phyloP scores from a whole-genome alignment of 37 sponge, comb jelly and placozoan genomes.

The Dysidea cf. avara region DNA sequence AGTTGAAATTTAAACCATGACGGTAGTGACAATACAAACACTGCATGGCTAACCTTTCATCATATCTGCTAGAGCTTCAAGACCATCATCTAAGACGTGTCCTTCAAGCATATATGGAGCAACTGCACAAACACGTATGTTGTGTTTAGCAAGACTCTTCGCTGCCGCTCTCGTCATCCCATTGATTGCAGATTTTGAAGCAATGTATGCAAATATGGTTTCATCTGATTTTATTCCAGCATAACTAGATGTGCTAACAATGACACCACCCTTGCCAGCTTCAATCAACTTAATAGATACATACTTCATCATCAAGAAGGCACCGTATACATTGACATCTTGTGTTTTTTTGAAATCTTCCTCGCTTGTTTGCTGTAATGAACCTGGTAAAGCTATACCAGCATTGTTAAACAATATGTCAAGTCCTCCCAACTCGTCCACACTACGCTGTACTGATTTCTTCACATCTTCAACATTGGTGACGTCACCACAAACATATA shows the following conservation, averaged over 20 bases:
- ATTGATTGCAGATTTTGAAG: conserved; percentile 83
- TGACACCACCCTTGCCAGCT: conserved; percentile 66
- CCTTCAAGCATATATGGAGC: conserved; percentile 81
- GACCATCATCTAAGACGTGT: too few species aligned
- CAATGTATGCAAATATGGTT: conserved; percentile 84
- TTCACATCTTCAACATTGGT: too few species aligned
- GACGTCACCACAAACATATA: too few species aligned
- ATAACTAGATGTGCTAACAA: conserved; percentile 84
- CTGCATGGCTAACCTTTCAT: too few species aligned
- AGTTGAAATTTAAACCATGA: too few species aligned
- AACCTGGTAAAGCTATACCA: conserved; percentile 65
- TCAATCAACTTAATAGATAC: conserved; percentile 57
- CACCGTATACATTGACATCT: too few species aligned
- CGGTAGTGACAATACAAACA: too few species aligned
- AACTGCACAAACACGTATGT: too few species aligned
- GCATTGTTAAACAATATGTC: conserved; percentile 87
- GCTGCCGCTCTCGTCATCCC: conserved; percentile 79
- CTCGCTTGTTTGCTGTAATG: conserved; percentile 50
- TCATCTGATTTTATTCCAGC: conserved; percentile 73
- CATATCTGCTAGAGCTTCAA: too few species aligned
- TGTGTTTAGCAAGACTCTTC: too few species aligned
- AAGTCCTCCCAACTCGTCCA: conserved; percentile 44
- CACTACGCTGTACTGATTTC: conserved; percentile 61
- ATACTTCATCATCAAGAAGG: conserved; percentile 67
- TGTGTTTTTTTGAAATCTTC: conserved; percentile 27